Base-by-base conservation (phyloP, 1,140 invertebrate genomes). In the Caligus rogercresseyi region DNA sequence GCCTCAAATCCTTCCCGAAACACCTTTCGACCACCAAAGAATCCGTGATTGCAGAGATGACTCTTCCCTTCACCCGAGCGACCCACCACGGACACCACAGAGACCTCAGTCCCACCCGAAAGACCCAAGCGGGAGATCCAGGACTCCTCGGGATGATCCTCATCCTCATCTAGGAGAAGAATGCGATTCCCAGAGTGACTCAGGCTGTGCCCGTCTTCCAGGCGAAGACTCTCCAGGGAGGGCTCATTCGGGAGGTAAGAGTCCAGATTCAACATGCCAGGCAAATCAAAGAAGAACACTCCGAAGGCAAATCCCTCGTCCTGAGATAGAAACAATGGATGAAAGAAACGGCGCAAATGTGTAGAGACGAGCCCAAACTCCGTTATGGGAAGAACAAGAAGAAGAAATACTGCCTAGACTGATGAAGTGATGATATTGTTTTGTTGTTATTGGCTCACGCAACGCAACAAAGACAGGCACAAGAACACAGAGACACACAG, bases 61-160 rank as follows among this genome's bases (percentile, higher is more conserved):
- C 86, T 89, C 73, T 89, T 89, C 1, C 86, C 86, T 74, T 89
- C 86, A 0, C 86, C 86, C 1, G 85, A 87, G 68, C 87, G 89
- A 0, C 87, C 87, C 77, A 89, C 87, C 69, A 90, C 87, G 1
- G 86, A 86, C 1, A 89, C 80, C 18, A 89, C 86, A 75, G 89
- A 89, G 1, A 88, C 79, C 69, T 78, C 79, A 0, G 72, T 69
- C 18, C 74, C 69, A 7, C n/a, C 7, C 7, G 31, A 43, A n/a
- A 43, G 11, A 67, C 71, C 31, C 7, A 43, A n/a, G 31, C 31
- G 31, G n/a, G 31, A 43, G 7, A 43, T 43, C 31, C 31, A 43
- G n/a, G 31, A 43, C 7, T 43, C 31, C 31, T 43, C 31, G 7
- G 31, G 31, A n/a, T 7, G 7, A n/a, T 43, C 31, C 7, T 43